Base-by-base conservation (phyloP, 2,797 vertebrate genomes). In the Aquila chrysaetos region DNA sequence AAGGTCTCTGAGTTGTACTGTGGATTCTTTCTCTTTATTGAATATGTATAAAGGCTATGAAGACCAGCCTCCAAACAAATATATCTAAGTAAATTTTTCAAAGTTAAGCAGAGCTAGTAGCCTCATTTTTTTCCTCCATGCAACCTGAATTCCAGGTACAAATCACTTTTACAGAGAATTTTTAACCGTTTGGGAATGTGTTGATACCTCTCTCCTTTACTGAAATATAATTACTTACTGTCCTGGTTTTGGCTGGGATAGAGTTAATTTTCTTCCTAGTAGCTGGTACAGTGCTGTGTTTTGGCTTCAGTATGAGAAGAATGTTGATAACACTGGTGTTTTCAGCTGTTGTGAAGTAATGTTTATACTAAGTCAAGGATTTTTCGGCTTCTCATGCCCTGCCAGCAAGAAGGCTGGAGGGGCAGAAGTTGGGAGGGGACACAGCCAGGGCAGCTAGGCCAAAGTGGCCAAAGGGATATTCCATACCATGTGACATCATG, bases 401-500 rank as follows among this genome's bases (percentile, higher is more conserved):
- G 51, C 10, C 16, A 53, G 27, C 16, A 10, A 53, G 51, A 53
- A 53, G 51, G 51, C 51, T 53, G 27, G 51, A 53, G 10, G 51
- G 27, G 51, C 16, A 53, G 3, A 18, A 30, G 51, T 30, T 53
- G 16, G 51, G 27, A 53, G 27, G 27, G 16, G 27, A 5, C 16
- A 11, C 27, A 28, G 51, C 51, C 51, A 28, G 51, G 27, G 0
- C 27, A 28, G 16, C 27, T 28, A 27, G 28, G 16, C 51, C 27
- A 2, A 53, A 28, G 0, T 53, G 27, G 27, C 51, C 27, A 18
- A 53, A 10, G 16, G 27, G 0, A 4, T 11, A 28, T 53, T 6
- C 51, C 51, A 28, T 28, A 53, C 27, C 51, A 7, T 53, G 16
- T 17, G 16, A 7, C 10, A 2, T 53, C 27, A 17, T 53, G 27